Base-by-base conservation (phyloP, 2,797 vertebrate genomes). In the Lycodopsis pacificus region DNA sequence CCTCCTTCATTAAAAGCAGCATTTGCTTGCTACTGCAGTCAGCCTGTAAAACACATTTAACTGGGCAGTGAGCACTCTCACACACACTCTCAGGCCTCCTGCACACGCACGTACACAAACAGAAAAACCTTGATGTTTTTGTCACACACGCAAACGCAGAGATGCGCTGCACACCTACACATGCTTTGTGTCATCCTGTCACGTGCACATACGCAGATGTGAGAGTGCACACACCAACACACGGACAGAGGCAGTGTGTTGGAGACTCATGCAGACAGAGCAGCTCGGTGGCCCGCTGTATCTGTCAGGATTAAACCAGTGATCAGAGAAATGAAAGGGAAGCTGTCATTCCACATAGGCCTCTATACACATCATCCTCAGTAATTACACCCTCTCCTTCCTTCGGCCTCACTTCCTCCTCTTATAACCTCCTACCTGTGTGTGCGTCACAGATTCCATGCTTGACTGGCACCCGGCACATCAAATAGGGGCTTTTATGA, bases 261-360 rank as follows among this genome's bases (percentile, higher is more conserved):
- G n/a, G 61, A 65, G 62, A 53, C 77, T 32, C 76, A 59, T 75
- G 77, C 82, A 86, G 85, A 79, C 80, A 63, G 80, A 86, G 88
- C 80, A 58, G 87, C 91, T 91, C 77, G n/a, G 76, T 80, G 80
- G 88, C 81, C 77, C 62, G 85, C 82, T 91, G 92, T 87, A 87
- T 94, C 88, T 89, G 91, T 92, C 89, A 91, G 91, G 93, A 94
- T 94, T 93, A 94, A 94, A 92, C 88, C 89, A 91, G 87, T 89
- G 91, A 93, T 94, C 91, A 93, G 91, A 89, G 93, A 91, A 95
- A 94, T 94, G 88, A 94, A 94, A 94, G 91, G 89, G 81, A 90
- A 87, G 91, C 91, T 91, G 93, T 93, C 93, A 82, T 87, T 91
- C 86, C 88, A 76, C 90, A 90, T 90, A 79, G 90, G 87, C 90